A percentile compares a stretch with the other conserved stretches of the same genome.
phyloP scores from a whole-genome alignment of 2,888 invertebrate species.

The Xylocampa areola region DNA sequence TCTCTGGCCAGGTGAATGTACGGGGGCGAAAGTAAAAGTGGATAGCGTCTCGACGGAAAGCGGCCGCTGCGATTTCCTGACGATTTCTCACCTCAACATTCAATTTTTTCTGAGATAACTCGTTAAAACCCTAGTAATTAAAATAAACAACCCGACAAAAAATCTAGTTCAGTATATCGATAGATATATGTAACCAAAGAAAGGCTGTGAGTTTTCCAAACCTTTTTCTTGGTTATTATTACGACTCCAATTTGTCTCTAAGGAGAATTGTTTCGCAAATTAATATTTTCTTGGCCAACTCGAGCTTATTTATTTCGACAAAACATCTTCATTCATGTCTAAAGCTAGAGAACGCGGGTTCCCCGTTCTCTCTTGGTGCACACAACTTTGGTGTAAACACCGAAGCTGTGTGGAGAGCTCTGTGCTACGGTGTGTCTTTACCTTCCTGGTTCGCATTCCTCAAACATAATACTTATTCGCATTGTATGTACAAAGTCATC shows the following conservation, averaged over 20 bases:
- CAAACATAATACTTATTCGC: no score
- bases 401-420: no score
- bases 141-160: constrained; percentile 15
- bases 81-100: constrained; percentile 53
- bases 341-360: neutral
- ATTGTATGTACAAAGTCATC: no score
- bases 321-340: constrained; percentile 36
- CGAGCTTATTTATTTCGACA: constrained; percentile 37
- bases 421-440: no score
- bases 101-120: constrained; percentile 35
- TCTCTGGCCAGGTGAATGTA: constrained; percentile 79
- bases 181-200: no score
- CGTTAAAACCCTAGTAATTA: constrained; percentile 36
- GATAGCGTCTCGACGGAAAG: constrained; percentile 72
- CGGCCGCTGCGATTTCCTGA: constrained; percentile 72
- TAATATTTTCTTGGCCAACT: constrained; percentile 40
- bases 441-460: no score
- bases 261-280: constrained; percentile 28
- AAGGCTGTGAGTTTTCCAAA: neutral
- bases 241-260: constrained; percentile 13
- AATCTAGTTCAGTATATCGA: constrained; percentile 16
- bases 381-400: no score
- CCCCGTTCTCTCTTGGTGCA: no score
- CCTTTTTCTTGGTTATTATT: constrained; percentile 9
- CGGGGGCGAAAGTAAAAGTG: constrained; percentile 86